Evolutionary conservation across 2,797 vertebrate genomes (phyloP).

Genomic region (Acrocephalus scirpaceus): DNA sequence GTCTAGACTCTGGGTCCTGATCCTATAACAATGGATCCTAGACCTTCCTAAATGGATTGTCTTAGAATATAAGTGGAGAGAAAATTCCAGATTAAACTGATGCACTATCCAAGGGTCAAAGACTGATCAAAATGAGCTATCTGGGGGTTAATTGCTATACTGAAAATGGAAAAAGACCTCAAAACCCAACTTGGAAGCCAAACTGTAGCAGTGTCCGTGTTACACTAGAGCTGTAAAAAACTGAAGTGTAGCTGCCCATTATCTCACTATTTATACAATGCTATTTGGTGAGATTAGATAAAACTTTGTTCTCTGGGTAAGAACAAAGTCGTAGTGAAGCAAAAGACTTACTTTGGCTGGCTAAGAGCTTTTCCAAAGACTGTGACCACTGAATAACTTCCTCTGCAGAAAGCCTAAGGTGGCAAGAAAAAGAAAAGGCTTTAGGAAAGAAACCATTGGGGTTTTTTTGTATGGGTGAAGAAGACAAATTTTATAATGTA

Average conservation of each 20-base stretch:
- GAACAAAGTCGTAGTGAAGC: not conserved
- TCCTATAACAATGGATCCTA: not conserved
- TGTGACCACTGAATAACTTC: slow-evolving; percentile 80
- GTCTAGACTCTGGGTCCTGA: not conserved
- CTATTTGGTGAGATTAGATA: not conserved
- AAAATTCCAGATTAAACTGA: not conserved
- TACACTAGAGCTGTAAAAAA: not conserved
- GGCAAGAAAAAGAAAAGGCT: not conserved
- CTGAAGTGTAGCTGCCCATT: not conserved
- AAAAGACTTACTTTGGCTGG: slow-evolving; percentile 73
- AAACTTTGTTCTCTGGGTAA: not conserved
- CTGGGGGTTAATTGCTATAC: not conserved
- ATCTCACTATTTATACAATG: not conserved
- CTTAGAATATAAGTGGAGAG: not conserved
- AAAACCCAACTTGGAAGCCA: not conserved
- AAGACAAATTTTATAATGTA: not conserved
- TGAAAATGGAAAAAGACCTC: not conserved
- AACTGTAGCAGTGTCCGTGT: not conserved
- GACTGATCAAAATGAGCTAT: not conserved
- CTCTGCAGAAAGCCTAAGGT: slow-evolving; percentile 71
- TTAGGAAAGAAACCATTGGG: not conserved
- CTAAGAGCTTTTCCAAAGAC: slow-evolving; percentile 79
- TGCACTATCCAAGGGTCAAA: not conserved
- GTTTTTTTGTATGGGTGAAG: not conserved
- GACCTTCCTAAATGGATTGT: not conserved